Conservation (phyloP, 2,797 vertebrate genomes). For the Ciconia nigra region DNA sequence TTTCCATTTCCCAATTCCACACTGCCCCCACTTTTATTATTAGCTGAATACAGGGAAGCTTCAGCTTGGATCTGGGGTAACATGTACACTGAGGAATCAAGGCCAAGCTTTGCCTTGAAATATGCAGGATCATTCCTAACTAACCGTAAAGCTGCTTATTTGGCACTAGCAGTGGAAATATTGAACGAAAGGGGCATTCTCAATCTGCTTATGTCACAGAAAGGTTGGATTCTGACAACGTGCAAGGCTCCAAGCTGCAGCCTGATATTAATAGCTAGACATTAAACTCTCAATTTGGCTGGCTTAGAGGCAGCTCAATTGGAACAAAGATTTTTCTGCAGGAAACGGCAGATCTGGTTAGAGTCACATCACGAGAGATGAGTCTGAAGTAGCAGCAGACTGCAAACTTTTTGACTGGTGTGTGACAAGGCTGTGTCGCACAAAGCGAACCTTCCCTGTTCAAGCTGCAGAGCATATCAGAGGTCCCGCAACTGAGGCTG, state of each 20-base stretch:
- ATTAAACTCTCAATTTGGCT: constrained; percentile 57
- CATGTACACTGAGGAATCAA: constrained; percentile 20
- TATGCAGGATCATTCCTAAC: constrained; percentile 55
- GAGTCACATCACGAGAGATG: constrained; percentile 19
- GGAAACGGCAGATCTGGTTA: constrained; percentile 47
- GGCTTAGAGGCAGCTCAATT: background rate
- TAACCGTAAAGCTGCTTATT: constrained; percentile 42
- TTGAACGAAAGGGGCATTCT: constrained; percentile 39
- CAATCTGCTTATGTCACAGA: constrained; percentile 52
- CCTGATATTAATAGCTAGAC: constrained; percentile 52
- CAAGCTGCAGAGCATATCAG: fast-evolving
- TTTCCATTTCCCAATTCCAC: constrained; percentile 39
- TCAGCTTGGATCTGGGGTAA: constrained; percentile 25
- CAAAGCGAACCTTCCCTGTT: background rate
- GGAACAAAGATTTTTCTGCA: constrained; percentile 43
- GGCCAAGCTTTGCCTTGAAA: constrained; percentile 24
- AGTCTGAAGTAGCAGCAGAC: background rate
- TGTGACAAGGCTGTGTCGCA: background rate
- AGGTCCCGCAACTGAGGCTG: background rate
- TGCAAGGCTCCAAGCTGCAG: constrained; percentile 38
- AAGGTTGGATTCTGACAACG: constrained; percentile 30
- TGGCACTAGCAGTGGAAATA: constrained; percentile 41
- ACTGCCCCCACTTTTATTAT: background rate
- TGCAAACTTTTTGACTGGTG: background rate
- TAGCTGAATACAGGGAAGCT: constrained; percentile 37